Evolutionary conservation across 2,113 vertebrate genomes (phyloP).

Genomic region (Cottus gobio): DNA sequence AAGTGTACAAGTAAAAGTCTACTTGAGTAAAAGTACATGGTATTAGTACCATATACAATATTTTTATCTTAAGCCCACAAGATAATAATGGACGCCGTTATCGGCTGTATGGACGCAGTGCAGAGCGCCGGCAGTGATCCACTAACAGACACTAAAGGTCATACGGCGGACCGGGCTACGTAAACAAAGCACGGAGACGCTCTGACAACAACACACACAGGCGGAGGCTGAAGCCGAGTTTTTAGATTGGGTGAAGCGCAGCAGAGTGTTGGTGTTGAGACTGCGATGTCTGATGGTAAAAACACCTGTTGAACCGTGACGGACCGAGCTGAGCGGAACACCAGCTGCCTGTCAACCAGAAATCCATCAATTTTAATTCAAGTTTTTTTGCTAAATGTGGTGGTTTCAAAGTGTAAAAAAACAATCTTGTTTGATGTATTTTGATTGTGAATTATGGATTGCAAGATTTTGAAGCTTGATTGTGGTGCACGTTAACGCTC

Average conservation of each 20-base stretch:
- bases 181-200: background rate
- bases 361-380: constrained; percentile 8
- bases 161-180: background rate
- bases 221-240: background rate
- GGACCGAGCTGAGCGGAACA: constrained; percentile 13
- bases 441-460: background rate
- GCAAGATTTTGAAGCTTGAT: background rate
- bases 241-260: background rate
- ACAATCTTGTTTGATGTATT: background rate
- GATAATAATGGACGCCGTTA: background rate
- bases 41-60: background rate
- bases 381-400: background rate
- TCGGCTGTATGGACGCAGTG: too few relatives aligned
- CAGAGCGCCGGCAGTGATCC: background rate
- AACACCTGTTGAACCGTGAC: constrained; percentile 58
- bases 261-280: constrained; percentile 15
- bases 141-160: background rate
- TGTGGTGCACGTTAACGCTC: background rate
- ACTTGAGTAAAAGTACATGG: background rate
- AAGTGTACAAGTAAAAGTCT: background rate
- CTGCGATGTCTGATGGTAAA: constrained; percentile 53
- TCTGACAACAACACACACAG: background rate
- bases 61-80: background rate
- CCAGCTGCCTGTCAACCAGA: constrained; percentile 43
- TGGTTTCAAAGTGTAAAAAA: background rate